Conservation (phyloP, 2,797 vertebrate genomes). For the Oreonectes daqikongensis region DNA sequence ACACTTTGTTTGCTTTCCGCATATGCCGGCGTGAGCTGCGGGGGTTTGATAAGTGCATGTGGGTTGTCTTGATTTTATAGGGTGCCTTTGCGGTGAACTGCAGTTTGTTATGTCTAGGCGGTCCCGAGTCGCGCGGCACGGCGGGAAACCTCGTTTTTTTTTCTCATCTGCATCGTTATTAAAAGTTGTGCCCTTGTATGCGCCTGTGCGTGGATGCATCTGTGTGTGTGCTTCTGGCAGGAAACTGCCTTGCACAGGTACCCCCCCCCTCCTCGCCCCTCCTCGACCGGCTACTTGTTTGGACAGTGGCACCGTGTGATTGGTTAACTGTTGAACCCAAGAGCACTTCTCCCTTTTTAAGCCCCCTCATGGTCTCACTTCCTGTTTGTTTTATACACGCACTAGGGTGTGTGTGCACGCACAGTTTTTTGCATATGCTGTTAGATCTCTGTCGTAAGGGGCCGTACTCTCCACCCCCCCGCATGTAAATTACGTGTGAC, state of each 20-base stretch:
- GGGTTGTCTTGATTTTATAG: conserved; percentile 60
- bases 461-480: conserved; percentile 74
- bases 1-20: conserved; percentile 17
- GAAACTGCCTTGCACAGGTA: conserved; percentile 16
- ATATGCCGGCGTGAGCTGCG: not conserved
- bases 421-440: conserved; percentile 49
- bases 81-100: conserved; percentile 30
- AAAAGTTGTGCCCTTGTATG: conserved; percentile 1
- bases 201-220: not conserved
- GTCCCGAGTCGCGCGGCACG: not conserved
- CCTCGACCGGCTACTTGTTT: conserved; percentile 44
- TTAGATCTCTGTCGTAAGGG: conserved; percentile 63
- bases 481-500: conserved; percentile 87
- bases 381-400: conserved; percentile 55
- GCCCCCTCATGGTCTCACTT: conserved; percentile 7
- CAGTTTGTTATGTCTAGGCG: conserved; percentile 38
- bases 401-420: conserved; percentile 50
- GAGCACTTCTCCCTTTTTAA: conserved; percentile 32
- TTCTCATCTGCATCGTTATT: not conserved
- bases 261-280: conserved; percentile 22
- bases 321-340: conserved; percentile 42
- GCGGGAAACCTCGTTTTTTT: conserved; percentile 18
- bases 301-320: conserved; percentile 44
- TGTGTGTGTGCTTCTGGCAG: conserved; percentile 30
- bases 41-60: conserved; percentile 24